These are phyloP conservation scores for Falco columbarius DNA, from an alignment of 2,797 vertebrate species.

Conservation along the genomic window DNA sequence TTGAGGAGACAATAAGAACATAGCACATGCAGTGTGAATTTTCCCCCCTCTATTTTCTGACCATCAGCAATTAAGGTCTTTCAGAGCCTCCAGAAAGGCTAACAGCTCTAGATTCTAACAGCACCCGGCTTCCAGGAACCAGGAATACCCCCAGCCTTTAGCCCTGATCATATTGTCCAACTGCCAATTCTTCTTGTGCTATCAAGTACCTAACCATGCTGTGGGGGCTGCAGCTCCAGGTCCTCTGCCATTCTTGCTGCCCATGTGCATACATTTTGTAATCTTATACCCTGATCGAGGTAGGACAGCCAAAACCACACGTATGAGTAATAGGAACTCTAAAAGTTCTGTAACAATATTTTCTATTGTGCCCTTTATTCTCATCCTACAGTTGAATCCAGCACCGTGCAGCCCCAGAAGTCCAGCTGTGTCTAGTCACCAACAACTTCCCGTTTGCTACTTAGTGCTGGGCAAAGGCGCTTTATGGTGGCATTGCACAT, in stretches of 20 bases:
- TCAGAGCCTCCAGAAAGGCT: neutral
- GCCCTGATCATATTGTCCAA: neutral
- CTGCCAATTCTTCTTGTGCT: neutral
- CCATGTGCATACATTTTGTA: neutral
- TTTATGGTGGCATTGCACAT: neutral
- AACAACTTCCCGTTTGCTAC: neutral
- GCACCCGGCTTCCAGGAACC: neutral
- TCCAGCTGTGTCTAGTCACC: neutral
- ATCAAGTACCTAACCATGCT: neutral
- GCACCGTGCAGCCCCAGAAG: neutral
- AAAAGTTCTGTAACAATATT: neutral
- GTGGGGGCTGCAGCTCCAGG: neutral
- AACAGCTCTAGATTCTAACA: neutral
- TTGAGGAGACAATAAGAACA: neutral
- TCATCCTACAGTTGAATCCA: neutral
- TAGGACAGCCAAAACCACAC: neutral
- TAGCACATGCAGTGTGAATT: neutral
- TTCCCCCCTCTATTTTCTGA: neutral
- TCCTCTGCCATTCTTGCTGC: neutral
- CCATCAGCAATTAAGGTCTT: neutral
- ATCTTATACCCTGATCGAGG: neutral
- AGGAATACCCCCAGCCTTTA: neutral
- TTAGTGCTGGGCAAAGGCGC: neutral
- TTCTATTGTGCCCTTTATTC: neutral
- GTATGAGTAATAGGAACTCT: rapidly evolving